Evolutionary conservation across 2,888 invertebrate genomes (phyloP).

Genomic region (Diogma glabrata): DNA sequence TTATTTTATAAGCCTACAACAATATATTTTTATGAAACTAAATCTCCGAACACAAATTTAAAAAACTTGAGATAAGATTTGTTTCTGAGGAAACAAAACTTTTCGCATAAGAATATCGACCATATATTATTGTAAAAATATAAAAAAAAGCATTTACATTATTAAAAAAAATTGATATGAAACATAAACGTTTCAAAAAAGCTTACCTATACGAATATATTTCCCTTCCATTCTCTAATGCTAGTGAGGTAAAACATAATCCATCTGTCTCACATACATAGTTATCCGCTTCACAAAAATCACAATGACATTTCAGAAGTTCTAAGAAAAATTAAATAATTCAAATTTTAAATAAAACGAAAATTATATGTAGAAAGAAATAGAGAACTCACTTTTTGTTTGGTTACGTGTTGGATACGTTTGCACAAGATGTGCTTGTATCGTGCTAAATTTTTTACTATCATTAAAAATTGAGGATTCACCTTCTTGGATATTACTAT

Average conservation of each 20-base stretch:
- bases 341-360: neutral
- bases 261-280: slow-evolving; percentile 82
- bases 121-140: neutral
- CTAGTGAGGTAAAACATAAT: slow-evolving; percentile 73
- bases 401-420: slow-evolving; percentile 2
- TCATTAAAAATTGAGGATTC: slow-evolving; percentile 3
- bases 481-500: slow-evolving; percentile 3
- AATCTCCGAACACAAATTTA: no score
- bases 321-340: slow-evolving; percentile 20
- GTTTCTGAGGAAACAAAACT: no score
- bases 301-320: slow-evolving; percentile 69
- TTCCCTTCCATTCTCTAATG: slow-evolving; percentile 45
- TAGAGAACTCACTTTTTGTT: slow-evolving; percentile 2
- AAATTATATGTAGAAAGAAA: neutral
- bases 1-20: no score
- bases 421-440: neutral
- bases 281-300: slow-evolving; percentile 60
- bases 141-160: slow-evolving; percentile 4
- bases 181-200: no score
- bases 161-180: no score
- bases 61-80: no score
- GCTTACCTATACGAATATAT: slow-evolving; percentile 71
- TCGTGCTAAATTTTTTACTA: slow-evolving; percentile 4
- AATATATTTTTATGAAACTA: no score
- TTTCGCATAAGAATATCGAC: no score